phyloP scores from a whole-genome alignment of 2,113 vertebrate species.

The Dermatemys mawii region DNA sequence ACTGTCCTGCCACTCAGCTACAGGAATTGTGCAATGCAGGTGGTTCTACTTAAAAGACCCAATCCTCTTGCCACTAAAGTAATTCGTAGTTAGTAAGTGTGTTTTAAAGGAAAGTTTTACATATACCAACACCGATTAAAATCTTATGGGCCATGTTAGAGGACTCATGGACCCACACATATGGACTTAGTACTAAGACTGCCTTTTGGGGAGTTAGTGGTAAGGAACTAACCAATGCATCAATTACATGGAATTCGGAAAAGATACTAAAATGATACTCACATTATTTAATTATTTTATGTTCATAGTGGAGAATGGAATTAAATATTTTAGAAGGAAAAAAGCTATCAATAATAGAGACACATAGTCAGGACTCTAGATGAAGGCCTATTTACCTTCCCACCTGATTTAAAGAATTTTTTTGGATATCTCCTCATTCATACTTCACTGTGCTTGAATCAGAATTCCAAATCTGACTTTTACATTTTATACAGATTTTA shows the following conservation, averaged over 20 bases:
- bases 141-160: neutral
- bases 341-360: neutral
- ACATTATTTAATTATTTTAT: constrained; percentile 3
- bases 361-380: constrained; percentile 30
- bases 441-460: constrained; percentile 30
- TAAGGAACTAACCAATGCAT: constrained; percentile 4
- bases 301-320: constrained; percentile 19
- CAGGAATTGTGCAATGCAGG: neutral
- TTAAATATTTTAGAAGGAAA: constrained; percentile 16
- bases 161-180: neutral
- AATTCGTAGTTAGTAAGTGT: rapidly evolving
- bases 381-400: constrained; percentile 2
- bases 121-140: neutral
- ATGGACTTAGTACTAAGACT: neutral
- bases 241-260: neutral
- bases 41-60: neutral
- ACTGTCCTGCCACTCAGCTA: neutral
- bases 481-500: constrained; percentile 34
- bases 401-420: constrained; percentile 45
- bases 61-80: neutral
- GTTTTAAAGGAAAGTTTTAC: constrained; percentile 4
- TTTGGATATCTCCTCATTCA: constrained; percentile 32
- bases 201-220: constrained; percentile 1
- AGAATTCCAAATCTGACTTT: constrained; percentile 51
- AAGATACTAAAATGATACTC: neutral